Evolutionary conservation across 2,113 vertebrate genomes (phyloP), one percentile per base, ranked within the genome.

Genomic region (Marmota monax): DNA sequence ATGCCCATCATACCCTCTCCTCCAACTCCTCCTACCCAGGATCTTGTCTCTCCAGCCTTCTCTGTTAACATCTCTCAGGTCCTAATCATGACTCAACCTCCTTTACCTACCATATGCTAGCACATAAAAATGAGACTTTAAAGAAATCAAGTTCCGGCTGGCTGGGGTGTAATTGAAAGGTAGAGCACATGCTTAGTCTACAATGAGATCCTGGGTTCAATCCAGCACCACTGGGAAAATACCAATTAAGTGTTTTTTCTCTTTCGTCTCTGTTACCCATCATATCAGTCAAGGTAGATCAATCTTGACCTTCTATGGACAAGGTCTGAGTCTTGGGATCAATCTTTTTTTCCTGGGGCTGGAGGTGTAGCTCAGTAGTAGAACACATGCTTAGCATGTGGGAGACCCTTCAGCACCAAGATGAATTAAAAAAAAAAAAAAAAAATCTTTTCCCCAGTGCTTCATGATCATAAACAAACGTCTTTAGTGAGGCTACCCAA

Each of bases 401-500:
- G 58, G 48, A 58, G 48, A 25, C 29, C 63, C 20, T 42, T 22
- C 14, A 63, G 53, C 37, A 61, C 53, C 45, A 34, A 34, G 34
- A 78, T 25, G 27, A 48, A 72, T 27, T 37, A 34, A 20, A 39
- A 51, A 51, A 51, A 51, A 51, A 51, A 51, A 83, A 34, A 18
- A 42, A 42, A 39, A 18, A 37, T 80, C 34, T 45, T 89, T 83
- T 88, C 78, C 16, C 79, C 48, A 82, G 42, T 39, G 42, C 18
- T 16, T 34, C 72, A 48, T 65, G 45, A 63, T 32, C 78, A 77
- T 88, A 58, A 93, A 90, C 37, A 90, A 89, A 93, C 53, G n/a
- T 13, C 56, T 72, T 83, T 39, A n/a, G 5, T 13, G 74, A 80
- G 20, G 76, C 23, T 51, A 23, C 42, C 12, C n/a, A 27, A 61